Evolutionary conservation across 1,140 invertebrate species (phyloP).

Genomic region (Phocides pigmalion): DNA sequence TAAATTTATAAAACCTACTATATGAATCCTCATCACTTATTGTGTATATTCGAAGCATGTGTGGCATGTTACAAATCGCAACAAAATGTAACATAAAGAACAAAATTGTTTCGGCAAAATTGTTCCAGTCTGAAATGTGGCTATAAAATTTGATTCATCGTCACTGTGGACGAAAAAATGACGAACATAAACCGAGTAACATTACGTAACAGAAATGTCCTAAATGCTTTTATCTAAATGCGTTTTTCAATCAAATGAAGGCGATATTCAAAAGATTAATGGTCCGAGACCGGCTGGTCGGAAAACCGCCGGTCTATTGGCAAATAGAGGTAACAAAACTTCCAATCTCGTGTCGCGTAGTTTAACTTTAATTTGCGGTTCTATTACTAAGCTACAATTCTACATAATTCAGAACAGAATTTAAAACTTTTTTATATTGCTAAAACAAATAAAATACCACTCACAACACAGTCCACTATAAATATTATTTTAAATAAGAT

Average conservation of each 20-base stretch:
- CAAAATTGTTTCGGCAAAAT: conserved; percentile 11
- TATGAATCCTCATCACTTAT: too few relatives aligned
- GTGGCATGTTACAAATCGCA: not conserved
- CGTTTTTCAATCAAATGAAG: conserved; percentile 21
- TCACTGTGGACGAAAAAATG: conserved; percentile 12
- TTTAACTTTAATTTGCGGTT: conserved; percentile 21
- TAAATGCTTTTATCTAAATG: conserved; percentile 12
- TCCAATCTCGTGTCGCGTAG: not conserved
- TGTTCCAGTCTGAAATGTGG: conserved; percentile 8
- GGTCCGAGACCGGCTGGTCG: not conserved
- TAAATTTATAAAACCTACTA: too few relatives aligned
- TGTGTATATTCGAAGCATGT: not conserved
- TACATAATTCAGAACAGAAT: not conserved
- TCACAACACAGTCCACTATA: too few relatives aligned
- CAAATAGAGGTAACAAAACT: conserved; percentile 20
- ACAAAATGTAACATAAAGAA: conserved; percentile 5
- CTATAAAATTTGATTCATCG: conserved; percentile 31
- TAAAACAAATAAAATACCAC: too few relatives aligned
- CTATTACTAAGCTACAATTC: not conserved
- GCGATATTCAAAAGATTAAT: conserved; percentile 19
- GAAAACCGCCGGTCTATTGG: not conserved
- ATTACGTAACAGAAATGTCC: conserved; percentile 21
- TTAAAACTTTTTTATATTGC: too few relatives aligned
- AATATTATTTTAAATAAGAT: too few relatives aligned
- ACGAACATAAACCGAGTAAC: conserved; percentile 11